A percentile compares a stretch with the other conserved stretches of the same genome.
Conservation (phyloP, 64 coral and sea anemone species). For the Actinia tenebrosa region DNA sequence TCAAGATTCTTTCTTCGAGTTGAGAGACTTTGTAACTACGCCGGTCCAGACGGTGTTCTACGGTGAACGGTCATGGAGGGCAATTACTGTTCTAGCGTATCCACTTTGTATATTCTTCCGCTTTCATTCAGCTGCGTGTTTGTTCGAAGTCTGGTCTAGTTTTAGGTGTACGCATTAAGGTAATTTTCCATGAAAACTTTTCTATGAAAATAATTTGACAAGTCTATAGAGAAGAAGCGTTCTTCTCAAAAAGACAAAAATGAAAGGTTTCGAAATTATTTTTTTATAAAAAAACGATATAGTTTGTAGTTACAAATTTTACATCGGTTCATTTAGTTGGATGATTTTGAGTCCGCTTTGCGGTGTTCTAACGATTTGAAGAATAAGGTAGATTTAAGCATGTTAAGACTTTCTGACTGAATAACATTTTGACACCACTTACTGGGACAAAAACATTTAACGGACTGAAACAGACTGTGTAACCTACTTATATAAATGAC, state of each 20-base stretch:
- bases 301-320: neutral
- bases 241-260: neutral
- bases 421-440: neutral
- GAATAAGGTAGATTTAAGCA: too few species aligned
- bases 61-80: constrained; percentile 89
- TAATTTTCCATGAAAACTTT: neutral
- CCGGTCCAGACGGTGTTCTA: constrained; percentile 93
- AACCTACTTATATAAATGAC: neutral
- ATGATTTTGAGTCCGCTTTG: too few species aligned
- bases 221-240: neutral
- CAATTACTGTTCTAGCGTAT: constrained; percentile 85
- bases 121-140: constrained; percentile 91
- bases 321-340: too few species aligned
- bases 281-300: neutral
- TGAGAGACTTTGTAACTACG: constrained; percentile 74
- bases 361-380: too few species aligned
- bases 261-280: neutral
- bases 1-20: constrained; percentile 93
- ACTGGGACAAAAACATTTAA: neutral
- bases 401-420: too few species aligned
- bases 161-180: constrained; percentile 58
- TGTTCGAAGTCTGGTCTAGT: constrained; percentile 92
- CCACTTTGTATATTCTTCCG: constrained; percentile 95
- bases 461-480: neutral
- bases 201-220: neutral